phyloP scores from a whole-genome alignment of 2,888 invertebrate genomes.

The Drosophila phalerata region DNA sequence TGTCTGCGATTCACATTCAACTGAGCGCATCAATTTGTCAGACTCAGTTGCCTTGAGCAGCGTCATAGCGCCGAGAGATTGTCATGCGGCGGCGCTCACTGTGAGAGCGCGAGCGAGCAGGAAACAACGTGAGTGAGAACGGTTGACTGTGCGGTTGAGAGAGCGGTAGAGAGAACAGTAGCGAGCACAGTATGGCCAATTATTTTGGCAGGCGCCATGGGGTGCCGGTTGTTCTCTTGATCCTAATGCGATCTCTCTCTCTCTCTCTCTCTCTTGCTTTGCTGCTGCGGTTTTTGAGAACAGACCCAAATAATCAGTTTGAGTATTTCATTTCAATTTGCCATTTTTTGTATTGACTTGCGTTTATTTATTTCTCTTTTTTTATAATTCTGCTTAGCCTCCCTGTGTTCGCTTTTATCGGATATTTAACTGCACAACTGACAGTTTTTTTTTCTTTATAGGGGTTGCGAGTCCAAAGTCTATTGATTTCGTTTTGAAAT shows the following conservation, averaged over 20 bases:
- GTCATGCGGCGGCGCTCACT: constrained; percentile 38
- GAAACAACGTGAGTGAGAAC: background rate
- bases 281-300: constrained; percentile 22
- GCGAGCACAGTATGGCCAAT: constrained; percentile 38
- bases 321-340: background rate
- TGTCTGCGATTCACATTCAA: constrained; percentile 69
- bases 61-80: constrained; percentile 37
- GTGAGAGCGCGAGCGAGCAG: constrained; percentile 21
- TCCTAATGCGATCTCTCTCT: constrained; percentile 20
- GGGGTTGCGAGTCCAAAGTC: constrained; percentile 56
- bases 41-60: constrained; percentile 41
- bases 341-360: constrained; percentile 30
- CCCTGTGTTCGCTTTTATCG: constrained; percentile 19
- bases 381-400: constrained; percentile 19
- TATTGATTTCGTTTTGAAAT: constrained; percentile 36
- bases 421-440: background rate
- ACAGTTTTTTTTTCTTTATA: background rate
- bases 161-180: constrained; percentile 8
- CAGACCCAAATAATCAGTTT: constrained; percentile 17
- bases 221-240: constrained; percentile 31
- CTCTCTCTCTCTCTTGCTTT: background rate
- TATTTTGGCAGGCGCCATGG: constrained; percentile 60
- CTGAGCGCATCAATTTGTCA: constrained; percentile 56
- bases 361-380: constrained; percentile 26
- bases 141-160: background rate